Conservation (phyloP, 2,888 invertebrate genomes). For the Thyatira batis region DNA sequence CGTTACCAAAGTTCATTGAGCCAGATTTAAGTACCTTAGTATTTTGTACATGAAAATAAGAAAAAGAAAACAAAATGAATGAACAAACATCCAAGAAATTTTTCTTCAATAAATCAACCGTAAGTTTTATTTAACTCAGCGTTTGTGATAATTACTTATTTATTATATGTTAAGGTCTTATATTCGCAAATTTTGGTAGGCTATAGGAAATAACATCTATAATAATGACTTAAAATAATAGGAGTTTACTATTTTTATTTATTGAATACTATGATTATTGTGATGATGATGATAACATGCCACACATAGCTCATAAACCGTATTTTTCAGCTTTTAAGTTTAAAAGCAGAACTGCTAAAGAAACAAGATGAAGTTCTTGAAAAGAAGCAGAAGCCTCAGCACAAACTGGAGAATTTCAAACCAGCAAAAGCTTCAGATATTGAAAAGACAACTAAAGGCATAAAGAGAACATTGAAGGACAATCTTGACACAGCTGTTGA, state of each 20-base stretch:
- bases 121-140: conserved; percentile 51
- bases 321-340: conserved; percentile 84
- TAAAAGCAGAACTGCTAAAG: conserved; percentile 94
- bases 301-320: background rate
- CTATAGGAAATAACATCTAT: too few species aligned
- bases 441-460: conserved; percentile 59
- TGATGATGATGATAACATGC: too few species aligned
- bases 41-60: background rate
- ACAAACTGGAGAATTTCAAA: conserved; percentile 78
- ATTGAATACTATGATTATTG: too few species aligned
- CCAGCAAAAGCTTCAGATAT: conserved; percentile 67
- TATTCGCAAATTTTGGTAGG: too few species aligned
- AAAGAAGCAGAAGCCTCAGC: conserved; percentile 81
- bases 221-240: too few species aligned
- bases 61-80: conserved; percentile 49
- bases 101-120: conserved; percentile 80
- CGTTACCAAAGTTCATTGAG: too few species aligned
- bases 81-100: conserved; percentile 66
- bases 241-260: too few species aligned
- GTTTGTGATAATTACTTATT: too few species aligned
- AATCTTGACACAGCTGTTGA: conserved; percentile 63
- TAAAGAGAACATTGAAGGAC: conserved; percentile 59
- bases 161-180: too few species aligned
- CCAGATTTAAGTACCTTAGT: background rate
- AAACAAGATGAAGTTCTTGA: conserved; percentile 92